Base-by-base conservation (phyloP, 2,113 vertebrate species). In the Campylomormyrus numenius region DNA sequence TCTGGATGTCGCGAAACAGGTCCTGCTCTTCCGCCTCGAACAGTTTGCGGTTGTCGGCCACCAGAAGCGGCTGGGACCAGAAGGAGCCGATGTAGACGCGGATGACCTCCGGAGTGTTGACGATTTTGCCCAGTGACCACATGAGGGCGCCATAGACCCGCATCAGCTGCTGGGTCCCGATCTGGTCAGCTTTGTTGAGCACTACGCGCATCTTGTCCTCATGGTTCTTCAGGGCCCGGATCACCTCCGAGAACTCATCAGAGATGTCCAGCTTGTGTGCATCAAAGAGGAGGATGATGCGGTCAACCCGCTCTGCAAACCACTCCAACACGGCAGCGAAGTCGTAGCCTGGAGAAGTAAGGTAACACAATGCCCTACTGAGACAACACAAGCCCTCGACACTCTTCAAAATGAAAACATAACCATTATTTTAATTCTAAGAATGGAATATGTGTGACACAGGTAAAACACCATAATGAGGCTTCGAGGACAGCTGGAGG, bases 71-170 rank as follows among this genome's bases (percentile, higher is more conserved):
- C 86, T 97, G 95, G 13, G 96, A 94, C 96, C 96, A 97, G 93
- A 97, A 97, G 53, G 96, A 97, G 87, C 96, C 96, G 0, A 97
- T 97, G 93, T 97, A 97, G 21, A 97, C 96, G 0, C 96, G 90
- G 70, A 96, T 95, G 88, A 97, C 96, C 92, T 97, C 96, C 0
- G 96, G 96, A 0, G 96, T 97, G 93, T 97, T 96, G 90, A 97
- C 95, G 88, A 97, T 96, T 93, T 97, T 97, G 4, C 96, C 96
- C 85, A 97, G 94, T 0, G 96, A 96, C 96, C 96, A 97, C 96
- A 97, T 97, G 90, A 97, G 96, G 24, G 96, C 96, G 3, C 96
- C 96, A 0, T 97, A 97, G 1, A 97, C 96, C 3, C 96, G 92
- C 96, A 97, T 97, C 90, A 97, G 93, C 94, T 97, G 96, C 92